Base-by-base conservation (phyloP, 2,113 vertebrate species). In the Cebidichthys violaceus region DNA sequence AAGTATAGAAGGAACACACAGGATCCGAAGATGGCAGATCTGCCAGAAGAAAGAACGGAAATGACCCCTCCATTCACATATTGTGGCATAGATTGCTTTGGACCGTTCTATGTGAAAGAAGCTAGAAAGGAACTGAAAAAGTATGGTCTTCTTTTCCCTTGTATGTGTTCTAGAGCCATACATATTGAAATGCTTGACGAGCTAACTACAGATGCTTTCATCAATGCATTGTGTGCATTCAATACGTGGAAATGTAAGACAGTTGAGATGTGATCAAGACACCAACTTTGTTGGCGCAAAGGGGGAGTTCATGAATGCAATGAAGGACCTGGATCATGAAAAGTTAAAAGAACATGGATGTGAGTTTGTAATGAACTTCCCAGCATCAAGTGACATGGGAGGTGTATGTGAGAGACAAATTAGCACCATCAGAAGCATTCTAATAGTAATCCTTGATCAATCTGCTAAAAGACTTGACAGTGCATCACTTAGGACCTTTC, bases 171-270 rank as follows among this genome's bases (percentile, higher is more conserved):
- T n/a, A 54, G 9, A 4, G 50, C 22, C 22, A 22, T 22, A 54
- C 22, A 22, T 22, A 52, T 50, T 20, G 50, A 60, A 20, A 72
- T 59, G 50, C 57, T 73, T 15, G 70, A 47, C 33, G 69, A 73
- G 15, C 8, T 66, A 3, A 54, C 59, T 5, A 62, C 69, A 45
- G 71, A 69, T 15, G 43, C 65, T 20, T 82, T 82, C 4, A 35
- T 69, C 10, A 71, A 43, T 65, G 33, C 45, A 7, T 8, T 79
- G 1, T 15, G 20, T 43, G 14, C 65, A 10, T 70, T 70, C 29
- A 77, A 55, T 55, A 55, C 52, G 9, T 24, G 9, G 52, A n/a
- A 9, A 55, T 24, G 52, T 55, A 24, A 24, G 52, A 55, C 52
- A 55, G 52, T 11, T 55, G 22, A 55, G 52, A 55, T 24, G 52